Conservation (phyloP, 2,888 invertebrate species). For the Ganaspis brasiliensis region DNA sequence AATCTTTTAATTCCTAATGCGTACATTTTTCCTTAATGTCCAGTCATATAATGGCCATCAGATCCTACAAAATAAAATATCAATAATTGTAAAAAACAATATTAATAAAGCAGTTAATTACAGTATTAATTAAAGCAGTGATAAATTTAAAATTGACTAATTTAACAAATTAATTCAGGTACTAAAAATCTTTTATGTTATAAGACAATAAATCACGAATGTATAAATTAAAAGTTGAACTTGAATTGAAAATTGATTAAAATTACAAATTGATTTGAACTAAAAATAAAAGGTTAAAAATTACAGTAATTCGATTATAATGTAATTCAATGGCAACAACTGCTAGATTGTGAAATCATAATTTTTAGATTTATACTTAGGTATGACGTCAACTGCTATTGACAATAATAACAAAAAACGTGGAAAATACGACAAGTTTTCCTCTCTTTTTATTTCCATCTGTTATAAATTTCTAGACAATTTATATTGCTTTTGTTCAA, state of each 20-base stretch:
- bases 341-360: neutral
- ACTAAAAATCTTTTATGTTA: no score
- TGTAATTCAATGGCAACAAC: no score
- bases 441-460: neutral
- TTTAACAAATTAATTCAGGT: no score
- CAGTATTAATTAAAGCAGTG: no score
- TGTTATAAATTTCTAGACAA: neutral
- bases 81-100: neutral
- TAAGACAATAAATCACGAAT: no score
- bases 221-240: no score
- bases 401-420: neutral
- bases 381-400: neutral
- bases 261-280: no score
- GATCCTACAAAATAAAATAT: neutral
- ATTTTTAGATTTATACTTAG: conserved; percentile 2
- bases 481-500: neutral
- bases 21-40: neutral
- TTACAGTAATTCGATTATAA: no score
- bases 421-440: neutral
- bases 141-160: no score
- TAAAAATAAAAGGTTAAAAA: no score
- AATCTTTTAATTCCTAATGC: neutral
- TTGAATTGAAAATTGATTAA: no score
- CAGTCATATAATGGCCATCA: neutral
- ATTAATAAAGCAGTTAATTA: neutral